A percentile compares a stretch with the other conserved stretches of the same genome.
These are phyloP conservation scores for Rissa tridactyla DNA, from an alignment of 2,113 vertebrate genomes.

Conservation along the genomic window DNA sequence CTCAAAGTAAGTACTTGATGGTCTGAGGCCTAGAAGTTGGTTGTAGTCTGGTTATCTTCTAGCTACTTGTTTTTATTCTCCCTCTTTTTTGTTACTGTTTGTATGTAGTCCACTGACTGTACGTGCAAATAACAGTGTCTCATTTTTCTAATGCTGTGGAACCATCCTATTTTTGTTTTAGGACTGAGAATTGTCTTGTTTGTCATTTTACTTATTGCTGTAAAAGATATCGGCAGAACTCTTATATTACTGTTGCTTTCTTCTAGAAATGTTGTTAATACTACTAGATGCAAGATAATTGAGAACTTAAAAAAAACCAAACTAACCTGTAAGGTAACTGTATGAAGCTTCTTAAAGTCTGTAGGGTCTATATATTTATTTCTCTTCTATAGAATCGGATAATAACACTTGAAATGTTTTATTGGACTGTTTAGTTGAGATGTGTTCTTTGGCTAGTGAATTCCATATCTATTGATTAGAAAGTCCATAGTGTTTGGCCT, in stretches of 20 bases:
- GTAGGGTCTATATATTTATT: background rate
- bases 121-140: background rate
- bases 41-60: background rate
- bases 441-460: background rate
- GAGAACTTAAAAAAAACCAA: background rate
- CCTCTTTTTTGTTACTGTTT: background rate
- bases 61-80: background rate
- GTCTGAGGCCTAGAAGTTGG: background rate
- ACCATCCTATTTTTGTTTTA: fast-evolving
- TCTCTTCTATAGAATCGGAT: background rate
- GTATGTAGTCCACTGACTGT: background rate
- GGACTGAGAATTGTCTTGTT: background rate
- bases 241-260: background rate
- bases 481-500: background rate
- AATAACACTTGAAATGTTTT: background rate
- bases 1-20: constrained; percentile 78
- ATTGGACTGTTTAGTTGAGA: background rate
- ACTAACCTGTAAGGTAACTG: background rate
- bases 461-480: background rate
- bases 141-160: background rate
- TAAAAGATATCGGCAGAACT: background rate
- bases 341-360: background rate
- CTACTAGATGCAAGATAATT: background rate
- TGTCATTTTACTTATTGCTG: background rate
- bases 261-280: background rate